Evolutionary conservation across 2,113 vertebrate genomes (phyloP), one percentile per base, ranked within the genome.

Genomic region (Beaufortia kweichowensis): DNA sequence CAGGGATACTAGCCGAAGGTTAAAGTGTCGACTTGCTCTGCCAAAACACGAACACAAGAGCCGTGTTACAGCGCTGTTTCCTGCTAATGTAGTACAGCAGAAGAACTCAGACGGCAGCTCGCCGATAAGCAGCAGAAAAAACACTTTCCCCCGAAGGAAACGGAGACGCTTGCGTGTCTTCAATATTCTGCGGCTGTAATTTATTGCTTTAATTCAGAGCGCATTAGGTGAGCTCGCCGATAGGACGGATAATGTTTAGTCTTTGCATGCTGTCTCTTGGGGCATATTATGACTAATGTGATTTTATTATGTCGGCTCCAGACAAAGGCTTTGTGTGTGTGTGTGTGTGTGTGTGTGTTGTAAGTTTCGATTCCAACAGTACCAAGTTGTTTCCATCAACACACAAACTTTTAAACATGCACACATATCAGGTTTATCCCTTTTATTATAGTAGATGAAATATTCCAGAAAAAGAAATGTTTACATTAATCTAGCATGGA

Each of bases 221-320:
- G 83, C 62, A 83, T 4, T 71, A 73, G 84, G 55, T 84, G 83
- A 79, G 63, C 80, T 64, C 68, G 70, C 79, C 83, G 79, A 90
- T 85, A 85, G 86, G 69, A 80, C 77, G 29, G 73, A 87, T 85
- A 77, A 88, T 88, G 89, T 77, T 87, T 90, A 87, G 86, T 88
- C 84, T 88, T 88, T 86, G 85, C 87, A 85, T 78, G 82, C 81
- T 80, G 83, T 84, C 82, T 87, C 86, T 83, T 23, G 63, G 82
- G 87, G 82, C 85, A 87, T 89, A 90, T 90, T 89, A 87, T 89
- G 87, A 91, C 88, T 90, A 87, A 89, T 89, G 89, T 86, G 75
- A 79, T 72, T 80, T 62, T 88, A 86, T 88, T 89, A 78, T 87
- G 89, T 91, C 87, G 89, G 67, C 41, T 73, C 79, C 83, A 91